These are phyloP conservation scores for Cryptotis parvus DNA, from an alignment of 2,113 vertebrate genomes.

Conservation along the genomic window DNA sequence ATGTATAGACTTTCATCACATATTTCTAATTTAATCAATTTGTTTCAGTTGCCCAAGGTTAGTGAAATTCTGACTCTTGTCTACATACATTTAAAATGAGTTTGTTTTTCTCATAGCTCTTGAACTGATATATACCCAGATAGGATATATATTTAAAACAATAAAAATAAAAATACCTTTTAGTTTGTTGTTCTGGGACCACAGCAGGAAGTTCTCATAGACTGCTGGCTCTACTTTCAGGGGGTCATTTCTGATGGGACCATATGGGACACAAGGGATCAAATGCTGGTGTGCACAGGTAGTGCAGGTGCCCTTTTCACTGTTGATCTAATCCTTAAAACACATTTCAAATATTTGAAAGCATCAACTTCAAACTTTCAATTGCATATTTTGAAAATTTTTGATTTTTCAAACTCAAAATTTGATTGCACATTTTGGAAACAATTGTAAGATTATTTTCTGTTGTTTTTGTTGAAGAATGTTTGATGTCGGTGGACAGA, in stretches of 20 bases:
- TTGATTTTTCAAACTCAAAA: too few relatives aligned
- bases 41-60: background rate
- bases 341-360: background rate
- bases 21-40: background rate
- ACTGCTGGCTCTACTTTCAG: too few relatives aligned
- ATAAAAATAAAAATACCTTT: background rate
- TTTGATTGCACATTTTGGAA: slow-evolving; percentile 20
- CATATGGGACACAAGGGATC: too few relatives aligned
- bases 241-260: too few relatives aligned
- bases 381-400: slow-evolving; percentile 27
- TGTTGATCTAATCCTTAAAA: too few relatives aligned
- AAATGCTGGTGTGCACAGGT: too few relatives aligned
- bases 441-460: background rate
- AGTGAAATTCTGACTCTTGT: background rate
- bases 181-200: too few relatives aligned
- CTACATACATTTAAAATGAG: background rate
- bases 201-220: too few relatives aligned
- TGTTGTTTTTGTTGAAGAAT: slow-evolving; percentile 83
- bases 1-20: background rate
- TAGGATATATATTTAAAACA: background rate
- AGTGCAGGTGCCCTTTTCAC: too few relatives aligned
- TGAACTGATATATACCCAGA: background rate
- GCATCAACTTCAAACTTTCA: background rate
- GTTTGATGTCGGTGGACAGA: slow-evolving; percentile 90
- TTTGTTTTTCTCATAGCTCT: background rate